Evolutionary conservation across 2,888 invertebrate genomes (phyloP).

Genomic region (Oligia fasciuncula): DNA sequence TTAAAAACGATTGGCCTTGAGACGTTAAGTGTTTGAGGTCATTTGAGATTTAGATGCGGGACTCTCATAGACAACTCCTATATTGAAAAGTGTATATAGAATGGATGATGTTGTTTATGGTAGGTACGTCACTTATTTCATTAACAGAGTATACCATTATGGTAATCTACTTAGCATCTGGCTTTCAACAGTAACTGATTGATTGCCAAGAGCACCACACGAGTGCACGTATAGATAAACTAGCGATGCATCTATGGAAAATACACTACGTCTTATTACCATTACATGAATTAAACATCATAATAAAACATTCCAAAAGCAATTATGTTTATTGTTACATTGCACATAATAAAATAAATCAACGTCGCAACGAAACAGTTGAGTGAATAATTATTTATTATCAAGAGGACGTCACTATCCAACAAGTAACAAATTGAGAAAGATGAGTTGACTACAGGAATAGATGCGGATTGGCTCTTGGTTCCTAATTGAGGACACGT

Average conservation of each 20-base stretch:
- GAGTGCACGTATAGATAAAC: conserved; percentile 27
- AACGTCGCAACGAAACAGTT: conserved; percentile 44
- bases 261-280: conserved; percentile 45
- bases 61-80: conserved; percentile 12
- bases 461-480: conserved; percentile 73
- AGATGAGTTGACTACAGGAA: conserved; percentile 67
- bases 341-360: conserved; percentile 52
- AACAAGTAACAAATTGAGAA: conserved; percentile 62
- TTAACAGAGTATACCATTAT: conserved; percentile 22
- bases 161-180: conserved; percentile 32
- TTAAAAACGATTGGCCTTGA: conserved; percentile 47
- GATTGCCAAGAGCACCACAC: conserved; percentile 35
- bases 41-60: conserved; percentile 32
- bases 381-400: conserved; percentile 58
- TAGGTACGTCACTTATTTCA: conserved; percentile 14
- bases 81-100: background rate
- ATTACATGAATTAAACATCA: conserved; percentile 61
- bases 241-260: conserved; percentile 36
- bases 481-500: conserved; percentile 74
- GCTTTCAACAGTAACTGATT: conserved; percentile 45
- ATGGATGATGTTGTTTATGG: conserved; percentile 1
- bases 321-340: conserved; percentile 62
- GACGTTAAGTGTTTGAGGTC: conserved; percentile 45
- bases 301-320: conserved; percentile 54
- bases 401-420: conserved; percentile 54